These are phyloP conservation scores for Phoxinus phoxinus DNA, from an alignment of 2,113 vertebrate genomes.

Conservation along the genomic window DNA sequence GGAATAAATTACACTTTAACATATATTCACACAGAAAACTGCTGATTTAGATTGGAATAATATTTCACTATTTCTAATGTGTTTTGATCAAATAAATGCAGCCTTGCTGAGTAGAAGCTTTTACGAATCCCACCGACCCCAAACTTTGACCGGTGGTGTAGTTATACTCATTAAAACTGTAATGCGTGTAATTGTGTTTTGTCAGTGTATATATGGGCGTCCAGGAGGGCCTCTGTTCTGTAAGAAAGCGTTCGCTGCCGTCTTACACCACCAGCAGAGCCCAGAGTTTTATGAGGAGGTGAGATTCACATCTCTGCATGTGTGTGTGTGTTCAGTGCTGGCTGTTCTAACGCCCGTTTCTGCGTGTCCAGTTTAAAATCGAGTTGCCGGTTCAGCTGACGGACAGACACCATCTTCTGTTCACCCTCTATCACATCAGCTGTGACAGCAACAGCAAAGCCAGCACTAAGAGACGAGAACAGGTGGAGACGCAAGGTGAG, in stretches of 20 bases:
- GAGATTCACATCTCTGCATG: slow-evolving; percentile 44
- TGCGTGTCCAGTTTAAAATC: slow-evolving; percentile 86
- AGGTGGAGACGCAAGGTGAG: slow-evolving; percentile 91
- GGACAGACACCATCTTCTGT: slow-evolving; percentile 93
- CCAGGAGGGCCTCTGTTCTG: slow-evolving; percentile 90
- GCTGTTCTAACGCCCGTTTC: not conserved
- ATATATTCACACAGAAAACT: no score
- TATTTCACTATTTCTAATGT: no score
- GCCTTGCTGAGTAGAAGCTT: no score
- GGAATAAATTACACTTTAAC: no score
- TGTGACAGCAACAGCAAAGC: slow-evolving; percentile 97
- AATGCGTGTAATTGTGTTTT: no score
- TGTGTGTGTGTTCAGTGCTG: not conserved
- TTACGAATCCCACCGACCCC: no score
- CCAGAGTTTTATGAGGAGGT: slow-evolving; percentile 99
- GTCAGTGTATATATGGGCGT: slow-evolving; percentile 93
- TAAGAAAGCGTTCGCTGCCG: slow-evolving; percentile 87
- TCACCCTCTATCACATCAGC: slow-evolving; percentile 95
- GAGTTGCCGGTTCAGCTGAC: slow-evolving; percentile 94
- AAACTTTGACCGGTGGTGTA: no score
- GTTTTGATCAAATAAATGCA: no score
- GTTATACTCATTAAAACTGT: no score
- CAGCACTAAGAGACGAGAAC: slow-evolving; percentile 94
- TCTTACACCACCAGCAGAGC: slow-evolving; percentile 96
- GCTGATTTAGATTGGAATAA: no score